phyloP scores from a whole-genome alignment of 2,888 invertebrate species.

The Malacosoma neustria region DNA sequence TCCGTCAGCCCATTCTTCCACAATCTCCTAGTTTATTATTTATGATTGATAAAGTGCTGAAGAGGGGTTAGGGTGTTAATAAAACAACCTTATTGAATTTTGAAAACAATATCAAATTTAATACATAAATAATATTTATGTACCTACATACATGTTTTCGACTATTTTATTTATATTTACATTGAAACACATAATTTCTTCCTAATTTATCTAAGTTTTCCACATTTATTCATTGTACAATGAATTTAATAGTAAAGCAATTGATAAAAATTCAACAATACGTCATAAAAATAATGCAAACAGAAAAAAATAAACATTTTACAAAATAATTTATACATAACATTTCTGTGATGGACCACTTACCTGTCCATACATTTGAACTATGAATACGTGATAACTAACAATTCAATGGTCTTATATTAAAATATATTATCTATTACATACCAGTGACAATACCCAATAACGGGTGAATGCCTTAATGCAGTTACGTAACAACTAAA shows the following conservation, averaged over 20 bases:
- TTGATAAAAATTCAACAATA: conserved; percentile 57
- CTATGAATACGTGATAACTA: conserved; percentile 37
- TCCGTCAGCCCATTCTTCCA: too few relatives aligned
- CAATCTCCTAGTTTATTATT: too few relatives aligned
- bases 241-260: conserved; percentile 52
- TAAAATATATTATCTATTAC: conserved; percentile 46
- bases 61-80: too few relatives aligned
- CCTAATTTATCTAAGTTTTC: conserved; percentile 46
- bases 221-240: conserved; percentile 53
- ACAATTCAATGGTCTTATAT: conserved; percentile 39
- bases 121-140: conserved; percentile 74
- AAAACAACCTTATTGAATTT: conserved; percentile 62
- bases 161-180: conserved; percentile 59
- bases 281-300: conserved; percentile 39
- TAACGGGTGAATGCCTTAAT: conserved; percentile 18
- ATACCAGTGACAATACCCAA: conserved; percentile 31
- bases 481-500: conserved; percentile 19
- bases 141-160: conserved; percentile 70
- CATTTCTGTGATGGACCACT: conserved; percentile 22
- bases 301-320: conserved; percentile 48
- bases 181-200: conserved; percentile 67
- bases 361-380: conserved; percentile 15
- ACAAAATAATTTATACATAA: conserved; percentile 63
- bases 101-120: conserved; percentile 76
- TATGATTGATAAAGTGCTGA: too few relatives aligned